Conservation (phyloP, 1,140 invertebrate species). For the Zaprionus nigranus region DNA sequence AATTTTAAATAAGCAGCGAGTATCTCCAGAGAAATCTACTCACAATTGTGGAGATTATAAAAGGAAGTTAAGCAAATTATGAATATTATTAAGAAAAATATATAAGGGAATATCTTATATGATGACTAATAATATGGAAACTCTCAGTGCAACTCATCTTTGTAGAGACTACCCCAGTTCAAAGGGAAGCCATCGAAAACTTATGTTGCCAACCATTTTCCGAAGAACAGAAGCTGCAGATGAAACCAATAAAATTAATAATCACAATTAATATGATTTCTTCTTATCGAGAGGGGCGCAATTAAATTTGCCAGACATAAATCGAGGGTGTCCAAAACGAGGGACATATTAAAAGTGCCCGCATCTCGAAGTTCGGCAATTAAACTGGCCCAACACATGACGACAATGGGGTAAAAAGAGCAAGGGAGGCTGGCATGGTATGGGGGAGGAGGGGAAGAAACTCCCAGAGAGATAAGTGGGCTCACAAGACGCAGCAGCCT, state of each 20-base stretch:
- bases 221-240: conserved; percentile 34
- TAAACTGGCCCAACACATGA: conserved; percentile 70
- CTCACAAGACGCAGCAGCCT: conserved; percentile 46
- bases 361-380: conserved; percentile 76
- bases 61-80: not conserved
- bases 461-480: conserved; percentile 35
- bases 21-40: conserved; percentile 8
- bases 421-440: not conserved
- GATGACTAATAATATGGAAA: not conserved
- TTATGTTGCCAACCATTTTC: not conserved
- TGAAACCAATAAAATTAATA: conserved; percentile 71
- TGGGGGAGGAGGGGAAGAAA: not conserved
- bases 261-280: conserved; percentile 74
- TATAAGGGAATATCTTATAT: too few species aligned
- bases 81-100: not conserved
- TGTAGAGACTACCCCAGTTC: not conserved
- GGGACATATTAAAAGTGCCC: conserved; percentile 57
- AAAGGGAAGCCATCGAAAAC: not conserved
- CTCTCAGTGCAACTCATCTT: not conserved
- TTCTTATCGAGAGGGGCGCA: conserved; percentile 60
- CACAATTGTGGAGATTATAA: conserved; percentile 11
- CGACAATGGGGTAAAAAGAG: conserved; percentile 50
- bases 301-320: conserved; percentile 70
- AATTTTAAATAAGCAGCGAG: conserved; percentile 12
- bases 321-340: conserved; percentile 34